Conservation (phyloP, 1,140 invertebrate species). For the Sminthurides bifidus region DNA sequence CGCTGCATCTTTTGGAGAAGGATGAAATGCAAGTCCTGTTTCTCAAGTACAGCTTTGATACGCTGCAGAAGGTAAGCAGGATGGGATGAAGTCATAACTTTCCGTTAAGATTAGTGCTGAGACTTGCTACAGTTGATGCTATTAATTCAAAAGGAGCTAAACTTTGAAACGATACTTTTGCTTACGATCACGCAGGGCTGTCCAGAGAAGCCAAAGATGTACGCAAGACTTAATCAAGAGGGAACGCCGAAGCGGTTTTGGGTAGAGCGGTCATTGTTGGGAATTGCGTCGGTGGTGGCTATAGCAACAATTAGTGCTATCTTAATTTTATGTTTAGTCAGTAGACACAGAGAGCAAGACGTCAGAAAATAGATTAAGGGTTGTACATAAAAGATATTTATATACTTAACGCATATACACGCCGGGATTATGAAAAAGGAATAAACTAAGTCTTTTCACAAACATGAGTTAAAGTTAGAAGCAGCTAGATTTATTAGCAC, state of each 20-base stretch:
- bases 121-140: too few relatives aligned
- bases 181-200: constrained; percentile 28
- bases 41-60: constrained; percentile 25
- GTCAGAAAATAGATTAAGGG: background rate
- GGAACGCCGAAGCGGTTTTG: constrained; percentile 20
- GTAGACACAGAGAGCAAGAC: constrained; percentile 18
- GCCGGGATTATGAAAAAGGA: too few relatives aligned
- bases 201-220: constrained; percentile 12
- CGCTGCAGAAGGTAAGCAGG: constrained; percentile 25
- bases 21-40: constrained; percentile 27
- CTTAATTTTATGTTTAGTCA: constrained; percentile 28
- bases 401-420: too few relatives aligned
- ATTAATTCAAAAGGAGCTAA: too few relatives aligned
- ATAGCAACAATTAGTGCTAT: constrained; percentile 29
- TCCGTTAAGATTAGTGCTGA: too few relatives aligned
- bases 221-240: constrained; percentile 11
- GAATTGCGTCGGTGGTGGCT: constrained; percentile 29
- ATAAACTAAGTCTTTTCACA: too few relatives aligned
- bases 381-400: too few relatives aligned
- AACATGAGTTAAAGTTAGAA: too few relatives aligned
- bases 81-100: too few relatives aligned
- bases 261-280: constrained; percentile 25
- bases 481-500: too few relatives aligned
- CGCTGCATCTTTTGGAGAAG: constrained; percentile 25
- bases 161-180: too few relatives aligned